Evolutionary conservation across 2,797 vertebrate species (phyloP).

Genomic region (Orestias chungarensis): DNA sequence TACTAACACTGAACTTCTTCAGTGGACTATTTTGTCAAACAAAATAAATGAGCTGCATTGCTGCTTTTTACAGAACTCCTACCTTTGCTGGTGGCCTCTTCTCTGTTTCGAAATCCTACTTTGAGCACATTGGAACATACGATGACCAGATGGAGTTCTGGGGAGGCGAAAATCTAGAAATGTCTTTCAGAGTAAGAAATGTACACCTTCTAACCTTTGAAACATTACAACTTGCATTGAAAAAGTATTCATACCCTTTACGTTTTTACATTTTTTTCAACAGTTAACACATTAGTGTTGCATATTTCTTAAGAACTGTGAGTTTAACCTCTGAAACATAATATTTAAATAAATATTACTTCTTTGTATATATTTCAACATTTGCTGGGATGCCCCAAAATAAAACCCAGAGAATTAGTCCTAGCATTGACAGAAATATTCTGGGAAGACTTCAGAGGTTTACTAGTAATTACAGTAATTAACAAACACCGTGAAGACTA

Average conservation of each 20-base stretch:
- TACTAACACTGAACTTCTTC: neutral
- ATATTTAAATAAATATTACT: too few relatives aligned
- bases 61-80: constrained; percentile 76
- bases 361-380: too few relatives aligned
- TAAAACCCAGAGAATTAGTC: too few relatives aligned
- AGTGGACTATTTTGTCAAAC: neutral
- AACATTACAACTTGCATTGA: neutral
- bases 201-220: too few relatives aligned
- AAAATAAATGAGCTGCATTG: neutral
- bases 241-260: neutral
- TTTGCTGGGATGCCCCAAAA: too few relatives aligned
- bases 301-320: neutral
- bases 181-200: constrained; percentile 88
- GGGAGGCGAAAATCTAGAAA: constrained; percentile 91
- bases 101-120: constrained; percentile 86
- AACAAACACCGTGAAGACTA: too few relatives aligned
- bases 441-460: too few relatives aligned
- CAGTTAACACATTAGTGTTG: neutral
- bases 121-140: constrained; percentile 86
- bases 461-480: too few relatives aligned
- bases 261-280: neutral
- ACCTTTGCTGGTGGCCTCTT: constrained; percentile 88
- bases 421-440: too few relatives aligned
- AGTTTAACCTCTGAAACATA: too few relatives aligned
- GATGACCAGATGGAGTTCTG: constrained; percentile 91